Conservation (phyloP, 2,888 invertebrate species). For the Amphiduros pacificus region DNA sequence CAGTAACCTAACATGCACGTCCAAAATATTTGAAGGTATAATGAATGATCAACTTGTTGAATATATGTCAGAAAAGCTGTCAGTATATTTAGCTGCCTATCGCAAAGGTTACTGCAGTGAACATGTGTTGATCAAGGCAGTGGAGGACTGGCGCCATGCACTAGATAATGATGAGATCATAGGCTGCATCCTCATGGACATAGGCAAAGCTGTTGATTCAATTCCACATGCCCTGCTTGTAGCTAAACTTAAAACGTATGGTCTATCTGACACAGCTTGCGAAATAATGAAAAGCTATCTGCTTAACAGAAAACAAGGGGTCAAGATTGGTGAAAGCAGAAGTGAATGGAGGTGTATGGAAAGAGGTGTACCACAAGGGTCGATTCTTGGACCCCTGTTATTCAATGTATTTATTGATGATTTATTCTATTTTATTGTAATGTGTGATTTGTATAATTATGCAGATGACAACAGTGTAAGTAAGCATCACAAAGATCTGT, state of each 20-base stretch:
- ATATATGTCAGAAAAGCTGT: not conserved
- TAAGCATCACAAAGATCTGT: not conserved
- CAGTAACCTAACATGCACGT: not conserved
- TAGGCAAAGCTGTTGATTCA: not conserved
- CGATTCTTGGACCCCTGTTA: not conserved
- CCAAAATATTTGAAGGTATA: not conserved
- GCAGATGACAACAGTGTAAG: not conserved
- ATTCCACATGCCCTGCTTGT: not conserved
- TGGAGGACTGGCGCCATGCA: not conserved
- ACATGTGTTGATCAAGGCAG: not conserved
- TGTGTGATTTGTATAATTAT: not conserved
- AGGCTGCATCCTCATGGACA: not conserved
- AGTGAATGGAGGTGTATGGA: no score
- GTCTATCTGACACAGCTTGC: not conserved
- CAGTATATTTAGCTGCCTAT: not conserved
- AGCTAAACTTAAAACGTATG: not conserved
- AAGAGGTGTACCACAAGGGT: not conserved
- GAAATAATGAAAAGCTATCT: not conserved
- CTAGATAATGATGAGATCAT: not conserved
- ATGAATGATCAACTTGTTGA: not conserved
- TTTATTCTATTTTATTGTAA: not conserved
- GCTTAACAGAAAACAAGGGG: no score
- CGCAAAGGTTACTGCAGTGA: not conserved
- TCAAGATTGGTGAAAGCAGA: no score
- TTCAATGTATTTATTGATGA: not conserved